Percentiles rank a stretch among this genome's conserved stretches.
phyloP scores from a whole-genome alignment of 2,113 vertebrate species.

The Mustela nigripes region DNA sequence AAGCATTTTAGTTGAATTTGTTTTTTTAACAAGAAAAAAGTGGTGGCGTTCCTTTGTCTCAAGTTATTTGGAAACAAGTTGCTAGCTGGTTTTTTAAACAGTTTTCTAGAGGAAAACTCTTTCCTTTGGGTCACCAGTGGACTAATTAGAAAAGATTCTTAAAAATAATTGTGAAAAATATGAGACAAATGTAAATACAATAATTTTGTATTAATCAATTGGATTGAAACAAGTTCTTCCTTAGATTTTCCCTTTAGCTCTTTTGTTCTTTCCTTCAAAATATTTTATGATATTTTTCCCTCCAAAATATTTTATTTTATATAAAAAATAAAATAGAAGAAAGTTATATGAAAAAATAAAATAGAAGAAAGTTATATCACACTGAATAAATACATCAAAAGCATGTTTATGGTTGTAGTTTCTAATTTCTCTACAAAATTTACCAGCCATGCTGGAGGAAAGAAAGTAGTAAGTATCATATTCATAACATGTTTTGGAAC shows the following conservation, averaged over 20 bases:
- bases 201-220: conserved; percentile 13
- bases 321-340: conserved; percentile 76
- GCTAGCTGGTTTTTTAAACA: conserved; percentile 2
- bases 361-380: conserved; percentile 76
- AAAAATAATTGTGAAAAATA: conserved; percentile 10
- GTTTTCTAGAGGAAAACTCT: not conserved
- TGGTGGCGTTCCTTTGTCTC: not conserved
- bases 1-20: not conserved
- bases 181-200: not conserved
- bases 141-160: conserved; percentile 10
- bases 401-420: not conserved
- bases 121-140: not conserved
- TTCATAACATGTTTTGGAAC: conserved; percentile 58
- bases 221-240: not conserved
- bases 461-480: not conserved
- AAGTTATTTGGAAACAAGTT: conserved; percentile 17
- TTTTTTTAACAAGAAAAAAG: conserved; percentile 29
- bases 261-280: not conserved
- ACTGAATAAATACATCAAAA: conserved; percentile 76
- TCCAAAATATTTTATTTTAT: conserved; percentile 83
- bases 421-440: conserved; percentile 81
- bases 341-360: conserved; percentile 70
- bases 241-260: not conserved
- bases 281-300: not conserved
- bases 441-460: not conserved